Base-by-base conservation (phyloP, 2,113 vertebrate genomes). In the Lanius collurio region DNA sequence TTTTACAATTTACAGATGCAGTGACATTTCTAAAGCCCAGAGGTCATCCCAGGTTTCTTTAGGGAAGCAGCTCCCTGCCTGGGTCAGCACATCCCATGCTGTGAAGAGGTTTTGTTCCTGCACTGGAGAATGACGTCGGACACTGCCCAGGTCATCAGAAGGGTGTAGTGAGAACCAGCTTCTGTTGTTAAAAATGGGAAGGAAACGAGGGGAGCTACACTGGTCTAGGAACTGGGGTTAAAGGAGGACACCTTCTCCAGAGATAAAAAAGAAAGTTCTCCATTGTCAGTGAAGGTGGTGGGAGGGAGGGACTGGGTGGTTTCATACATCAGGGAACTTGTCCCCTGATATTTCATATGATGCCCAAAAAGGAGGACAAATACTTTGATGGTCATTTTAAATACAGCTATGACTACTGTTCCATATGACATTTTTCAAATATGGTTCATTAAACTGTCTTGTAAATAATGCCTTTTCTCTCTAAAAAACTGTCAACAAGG, bases 101-200 rank as follows among this genome's bases (percentile, higher is more conserved):
- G 1, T 5, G 41, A 26, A 11, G 20, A 26, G 5, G 6, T 50
- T 77, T 55, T 46, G 50, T 4, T 53, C 21, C 46, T 33, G 3
- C 46, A 6, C 6, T 42, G 13, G 13, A 3, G 3, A 8, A 4
- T 6, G 42, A 23, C 1, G 5, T 2, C 2, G 0, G n/a, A n/a
- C 21, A 9, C 27, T 41, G 57, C 75, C 13, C 39, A 2, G 13
- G 41, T 10, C 3, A 0, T 12, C 39, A 7, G 55, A 27, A 59
- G 20, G 18, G 10, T 5, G 13, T 1, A 6, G 1, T 4, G 31
- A 87, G 53, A 73, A 35, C 5, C 27, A 5, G 28, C 42, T 63
- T 15, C 56, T 28, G 4, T 18, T 26, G 31, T 21, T 8, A 19
- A 15, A 75, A 73, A 22, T 1, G 5, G 17, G 33, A 10, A 63